Evolutionary conservation across 2,888 invertebrate genomes (phyloP).

Genomic region (Lasioglossum marginatum): DNA sequence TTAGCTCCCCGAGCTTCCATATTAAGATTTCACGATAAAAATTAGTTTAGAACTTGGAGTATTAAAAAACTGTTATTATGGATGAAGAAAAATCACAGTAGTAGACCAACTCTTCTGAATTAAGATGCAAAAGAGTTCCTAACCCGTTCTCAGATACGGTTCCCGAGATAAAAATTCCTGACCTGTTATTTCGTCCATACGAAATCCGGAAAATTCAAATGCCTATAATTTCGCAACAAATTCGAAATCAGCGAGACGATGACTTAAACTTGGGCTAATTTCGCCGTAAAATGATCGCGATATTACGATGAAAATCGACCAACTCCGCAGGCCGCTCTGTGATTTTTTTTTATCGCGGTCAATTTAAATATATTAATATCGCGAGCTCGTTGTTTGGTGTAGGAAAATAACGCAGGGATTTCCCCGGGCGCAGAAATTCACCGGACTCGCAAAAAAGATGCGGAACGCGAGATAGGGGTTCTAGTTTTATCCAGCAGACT

Average conservation of each 20-base stretch:
- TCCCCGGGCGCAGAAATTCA: neutral
- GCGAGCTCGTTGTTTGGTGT: neutral
- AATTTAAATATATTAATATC: slow-evolving; percentile 46
- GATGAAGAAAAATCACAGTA: neutral
- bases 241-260: neutral
- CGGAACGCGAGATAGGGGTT: slow-evolving; percentile 21
- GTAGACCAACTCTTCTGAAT: neutral
- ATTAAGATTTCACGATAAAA: neutral
- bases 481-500: slow-evolving; percentile 40
- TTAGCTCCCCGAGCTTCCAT: neutral
- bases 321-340: neutral
- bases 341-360: slow-evolving; percentile 5
- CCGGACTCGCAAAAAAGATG: slow-evolving; percentile 1
- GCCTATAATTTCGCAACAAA: neutral
- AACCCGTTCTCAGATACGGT: neutral
- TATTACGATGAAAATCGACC: neutral
- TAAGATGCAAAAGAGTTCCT: neutral
- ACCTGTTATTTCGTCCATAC: neutral
- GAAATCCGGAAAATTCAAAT: neutral
- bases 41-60: neutral
- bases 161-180: neutral
- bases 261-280: neutral
- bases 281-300: neutral
- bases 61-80: neutral
- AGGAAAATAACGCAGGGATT: slow-evolving; percentile 8